Percentiles rank a stretch among this genome's conserved stretches.
Conservation (phyloP, 2,113 vertebrate species). For the Saimiri boliviensis region DNA sequence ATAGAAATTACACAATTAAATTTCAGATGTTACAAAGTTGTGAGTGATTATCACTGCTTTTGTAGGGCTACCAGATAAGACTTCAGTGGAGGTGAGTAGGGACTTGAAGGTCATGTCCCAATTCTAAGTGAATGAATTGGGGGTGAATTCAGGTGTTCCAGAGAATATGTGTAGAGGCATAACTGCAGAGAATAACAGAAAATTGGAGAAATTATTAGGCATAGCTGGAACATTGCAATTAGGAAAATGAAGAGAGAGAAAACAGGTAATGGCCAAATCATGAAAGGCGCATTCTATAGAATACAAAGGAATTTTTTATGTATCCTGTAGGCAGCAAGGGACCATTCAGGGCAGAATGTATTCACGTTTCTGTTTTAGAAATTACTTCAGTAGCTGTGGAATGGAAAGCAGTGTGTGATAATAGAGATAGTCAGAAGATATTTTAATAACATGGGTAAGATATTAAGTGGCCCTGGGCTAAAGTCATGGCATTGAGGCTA, state of each 20-base stretch:
- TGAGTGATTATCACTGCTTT: constrained; percentile 37
- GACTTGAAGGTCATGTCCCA: not conserved
- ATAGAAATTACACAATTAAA: constrained; percentile 28
- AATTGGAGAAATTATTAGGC: not conserved
- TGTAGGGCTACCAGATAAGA: not conserved
- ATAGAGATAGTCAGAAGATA: constrained; percentile 14
- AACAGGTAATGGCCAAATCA: not conserved
- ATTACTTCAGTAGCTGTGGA: not conserved
- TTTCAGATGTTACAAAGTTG: not conserved
- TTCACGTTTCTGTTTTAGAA: constrained; percentile 10
- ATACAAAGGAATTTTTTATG: not conserved
- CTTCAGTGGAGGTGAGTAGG: not conserved
- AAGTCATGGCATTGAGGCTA: not conserved
- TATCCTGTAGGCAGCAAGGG: not conserved
- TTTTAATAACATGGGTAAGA: constrained; percentile 38
- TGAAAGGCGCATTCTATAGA: not conserved
- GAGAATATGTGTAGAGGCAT: not conserved
- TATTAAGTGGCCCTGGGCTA: not conserved
- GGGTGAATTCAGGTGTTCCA: not conserved
- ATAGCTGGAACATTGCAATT: not conserved
- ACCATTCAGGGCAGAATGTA: not conserved
- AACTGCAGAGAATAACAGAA: not conserved
- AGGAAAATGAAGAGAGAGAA: not conserved
- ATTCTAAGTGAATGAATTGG: not conserved
- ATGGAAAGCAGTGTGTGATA: not conserved